These are phyloP conservation scores for Sebastiscus albofasciatus DNA, from an alignment of 2,797 vertebrate species.

Conservation along the genomic window DNA sequence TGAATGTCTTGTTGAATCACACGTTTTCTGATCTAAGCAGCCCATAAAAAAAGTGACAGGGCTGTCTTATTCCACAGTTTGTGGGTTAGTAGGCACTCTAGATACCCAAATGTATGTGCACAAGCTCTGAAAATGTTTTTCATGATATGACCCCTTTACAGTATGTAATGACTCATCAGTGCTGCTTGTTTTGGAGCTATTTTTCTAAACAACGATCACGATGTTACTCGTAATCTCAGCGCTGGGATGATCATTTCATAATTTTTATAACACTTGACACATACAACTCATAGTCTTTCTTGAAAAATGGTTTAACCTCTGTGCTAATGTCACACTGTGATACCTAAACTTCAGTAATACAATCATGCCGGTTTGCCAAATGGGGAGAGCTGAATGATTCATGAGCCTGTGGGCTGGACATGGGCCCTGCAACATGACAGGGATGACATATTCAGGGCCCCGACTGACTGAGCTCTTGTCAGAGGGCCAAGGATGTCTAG, in stretches of 20 bases:
- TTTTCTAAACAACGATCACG: not conserved
- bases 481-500: slow-evolving; percentile 41
- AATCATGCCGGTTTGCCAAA: slow-evolving; percentile 24
- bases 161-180: not conserved
- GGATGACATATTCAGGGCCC: slow-evolving; percentile 51
- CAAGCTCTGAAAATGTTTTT: not conserved
- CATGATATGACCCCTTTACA: not conserved
- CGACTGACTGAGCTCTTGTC: slow-evolving; percentile 42
- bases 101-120: not conserved
- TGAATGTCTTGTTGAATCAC: too few relatives aligned
- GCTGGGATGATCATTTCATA: not conserved
- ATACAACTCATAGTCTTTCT: not conserved
- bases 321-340: not conserved
- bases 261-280: not conserved
- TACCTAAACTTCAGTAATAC: slow-evolving; percentile 1
- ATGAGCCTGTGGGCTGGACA: slow-evolving; percentile 33
- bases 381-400: slow-evolving; percentile 38
- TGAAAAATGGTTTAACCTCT: not conserved
- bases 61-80: not conserved
- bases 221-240: not conserved
- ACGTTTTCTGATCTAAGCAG: too few relatives aligned
- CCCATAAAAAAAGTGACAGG: too few relatives aligned
- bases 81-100: too few relatives aligned
- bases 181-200: not conserved
- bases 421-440: slow-evolving; percentile 29